These are phyloP conservation scores for Aphelinus certus DNA, from an alignment of 1,140 invertebrate genomes.

Conservation along the genomic window DNA sequence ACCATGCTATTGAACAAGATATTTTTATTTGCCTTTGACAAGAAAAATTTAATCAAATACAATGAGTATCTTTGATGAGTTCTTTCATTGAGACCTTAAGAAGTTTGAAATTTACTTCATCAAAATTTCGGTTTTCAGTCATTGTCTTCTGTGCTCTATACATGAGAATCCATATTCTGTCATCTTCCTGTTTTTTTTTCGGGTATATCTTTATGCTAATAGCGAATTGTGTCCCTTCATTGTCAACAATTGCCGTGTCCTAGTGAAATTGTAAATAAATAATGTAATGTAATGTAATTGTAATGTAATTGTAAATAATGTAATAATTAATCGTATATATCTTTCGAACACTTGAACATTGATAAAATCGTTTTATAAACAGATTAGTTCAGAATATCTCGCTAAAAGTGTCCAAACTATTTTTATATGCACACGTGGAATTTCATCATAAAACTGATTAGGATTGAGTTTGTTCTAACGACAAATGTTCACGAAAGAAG, in stretches of 20 bases:
- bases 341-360: neutral
- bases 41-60: neutral
- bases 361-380: neutral
- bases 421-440: too few relatives aligned
- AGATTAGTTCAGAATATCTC: too few relatives aligned
- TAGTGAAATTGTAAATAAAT: neutral
- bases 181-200: neutral
- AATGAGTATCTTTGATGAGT: neutral
- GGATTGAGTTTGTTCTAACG: too few relatives aligned
- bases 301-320: too few relatives aligned
- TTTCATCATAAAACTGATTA: too few relatives aligned
- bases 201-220: slow-evolving; percentile 1
- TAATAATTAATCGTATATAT: neutral
- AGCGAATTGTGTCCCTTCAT: slow-evolving; percentile 3
- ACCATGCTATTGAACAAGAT: too few relatives aligned
- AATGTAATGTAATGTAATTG: too few relatives aligned
- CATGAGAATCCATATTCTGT: slow-evolving; percentile 1
- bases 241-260: neutral
- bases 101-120: slow-evolving; percentile 14
- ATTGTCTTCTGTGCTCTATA: slow-evolving; percentile 6
- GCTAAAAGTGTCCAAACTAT: too few relatives aligned
- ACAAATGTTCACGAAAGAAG: too few relatives aligned
- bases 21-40: too few relatives aligned
- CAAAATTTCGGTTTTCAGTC: slow-evolving; percentile 8
- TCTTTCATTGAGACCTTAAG: neutral